phyloP scores from a whole-genome alignment of 2,888 invertebrate species.

The Serrognathus titanus region DNA sequence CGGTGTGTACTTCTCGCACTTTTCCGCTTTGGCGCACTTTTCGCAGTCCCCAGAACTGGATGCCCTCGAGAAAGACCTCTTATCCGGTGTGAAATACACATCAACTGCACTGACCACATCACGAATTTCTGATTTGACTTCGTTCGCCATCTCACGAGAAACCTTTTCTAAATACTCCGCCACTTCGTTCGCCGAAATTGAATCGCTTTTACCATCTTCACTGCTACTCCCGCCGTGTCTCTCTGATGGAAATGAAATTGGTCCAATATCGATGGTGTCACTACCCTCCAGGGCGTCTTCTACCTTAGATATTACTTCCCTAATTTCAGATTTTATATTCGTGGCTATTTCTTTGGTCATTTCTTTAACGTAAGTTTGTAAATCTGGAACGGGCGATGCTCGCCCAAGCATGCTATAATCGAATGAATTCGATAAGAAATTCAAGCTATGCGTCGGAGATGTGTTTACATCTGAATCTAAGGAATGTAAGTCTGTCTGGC shows the following conservation, averaged over 20 bases:
- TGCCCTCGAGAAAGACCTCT: conserved; percentile 38
- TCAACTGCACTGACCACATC: conserved; percentile 73
- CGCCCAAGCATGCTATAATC: conserved; percentile 58
- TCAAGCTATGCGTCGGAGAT: conserved; percentile 51
- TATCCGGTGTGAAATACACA: conserved; percentile 50
- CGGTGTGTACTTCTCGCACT: conserved; percentile 36
- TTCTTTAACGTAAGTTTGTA: conserved; percentile 73
- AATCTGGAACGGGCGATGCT: conserved; percentile 56
- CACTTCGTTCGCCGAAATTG: conserved; percentile 71
- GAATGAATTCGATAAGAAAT: conserved; percentile 49
- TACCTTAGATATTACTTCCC: conserved; percentile 75
- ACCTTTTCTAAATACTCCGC: conserved; percentile 76
- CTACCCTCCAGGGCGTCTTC: conserved; percentile 74
- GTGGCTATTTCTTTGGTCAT: conserved; percentile 75
- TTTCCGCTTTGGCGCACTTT: conserved; percentile 22
- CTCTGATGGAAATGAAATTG: conserved; percentile 35
- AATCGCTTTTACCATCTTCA: conserved; percentile 64
- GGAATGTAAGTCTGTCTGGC: conserved; percentile 69
- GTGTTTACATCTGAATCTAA: conserved; percentile 54
- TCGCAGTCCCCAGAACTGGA: conserved; percentile 40
- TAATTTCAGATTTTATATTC: conserved; percentile 77
- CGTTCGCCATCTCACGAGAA: conserved; percentile 74
- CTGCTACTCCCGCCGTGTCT: conserved; percentile 49
- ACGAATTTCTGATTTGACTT: conserved; percentile 73
- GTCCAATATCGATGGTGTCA: conserved; percentile 55